Conservation (phyloP, 2,113 vertebrate species). For the Dipodomys spectabilis region DNA sequence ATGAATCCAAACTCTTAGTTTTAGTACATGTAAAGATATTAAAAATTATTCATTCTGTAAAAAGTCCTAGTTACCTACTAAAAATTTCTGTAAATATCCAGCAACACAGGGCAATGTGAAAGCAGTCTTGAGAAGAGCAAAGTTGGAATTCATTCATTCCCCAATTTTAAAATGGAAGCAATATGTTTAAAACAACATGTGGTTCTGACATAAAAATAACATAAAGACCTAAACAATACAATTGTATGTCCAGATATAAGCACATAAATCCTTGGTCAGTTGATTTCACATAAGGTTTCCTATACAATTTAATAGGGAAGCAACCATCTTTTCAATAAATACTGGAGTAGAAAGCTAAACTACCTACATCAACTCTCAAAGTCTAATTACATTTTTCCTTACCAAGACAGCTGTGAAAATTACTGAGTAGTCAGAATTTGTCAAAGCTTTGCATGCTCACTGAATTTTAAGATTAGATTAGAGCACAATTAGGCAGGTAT, state of each 20-base stretch:
- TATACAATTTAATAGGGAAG: background rate
- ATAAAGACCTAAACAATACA: background rate
- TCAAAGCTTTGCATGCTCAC: background rate
- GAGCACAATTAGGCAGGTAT: background rate
- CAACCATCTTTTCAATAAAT: background rate
- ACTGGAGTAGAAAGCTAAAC: background rate
- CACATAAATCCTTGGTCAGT: background rate
- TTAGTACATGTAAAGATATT: background rate
- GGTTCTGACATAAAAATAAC: background rate
- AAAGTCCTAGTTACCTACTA: background rate
- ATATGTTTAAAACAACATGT: background rate
- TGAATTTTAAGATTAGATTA: background rate
- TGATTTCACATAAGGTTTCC: background rate
- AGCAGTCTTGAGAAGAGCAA: background rate
- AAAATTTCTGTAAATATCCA: background rate
- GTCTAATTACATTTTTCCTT: background rate
- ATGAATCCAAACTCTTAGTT: background rate
- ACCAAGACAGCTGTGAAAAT: background rate
- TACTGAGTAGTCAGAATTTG: background rate
- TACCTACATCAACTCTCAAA: background rate
- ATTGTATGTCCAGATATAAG: background rate
- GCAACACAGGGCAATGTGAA: background rate
- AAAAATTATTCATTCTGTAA: background rate
- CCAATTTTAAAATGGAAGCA: too few relatives aligned
- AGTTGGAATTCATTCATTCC: too few relatives aligned